A percentile compares a stretch with the other conserved stretches of the same genome.
These are phyloP conservation scores for Caenorhabditis virilis DNA, from an alignment of 2,888 invertebrate genomes.

Conservation along the genomic window DNA sequence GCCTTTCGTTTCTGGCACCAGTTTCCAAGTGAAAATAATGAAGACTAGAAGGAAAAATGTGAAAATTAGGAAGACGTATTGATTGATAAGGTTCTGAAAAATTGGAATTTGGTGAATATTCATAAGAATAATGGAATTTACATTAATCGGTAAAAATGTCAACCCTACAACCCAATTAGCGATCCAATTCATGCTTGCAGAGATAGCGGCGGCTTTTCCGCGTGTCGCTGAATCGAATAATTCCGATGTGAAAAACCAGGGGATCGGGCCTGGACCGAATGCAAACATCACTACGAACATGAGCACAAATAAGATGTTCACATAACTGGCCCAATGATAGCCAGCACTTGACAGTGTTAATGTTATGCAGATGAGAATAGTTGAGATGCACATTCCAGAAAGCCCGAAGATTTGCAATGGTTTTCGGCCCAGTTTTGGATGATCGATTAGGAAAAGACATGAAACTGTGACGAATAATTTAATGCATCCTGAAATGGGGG, in stretches of 20 bases:
- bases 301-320: slow-evolving; percentile 79
- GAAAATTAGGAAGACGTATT: slow-evolving; percentile 98
- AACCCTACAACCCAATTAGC: slow-evolving; percentile 83
- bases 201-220: slow-evolving; percentile 82
- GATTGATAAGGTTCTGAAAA: slow-evolving; percentile 74
- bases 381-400: slow-evolving; percentile 79
- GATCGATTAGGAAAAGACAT: slow-evolving; percentile 42
- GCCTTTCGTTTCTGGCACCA: slow-evolving; percentile 90
- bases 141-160: slow-evolving; percentile 75
- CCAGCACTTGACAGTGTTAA: slow-evolving; percentile 41
- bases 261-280: slow-evolving; percentile 85
- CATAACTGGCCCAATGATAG: slow-evolving; percentile 70
- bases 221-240: slow-evolving; percentile 82
- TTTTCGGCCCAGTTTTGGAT: slow-evolving; percentile 78
- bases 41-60: slow-evolving; percentile 93
- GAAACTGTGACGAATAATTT: slow-evolving; percentile 24
- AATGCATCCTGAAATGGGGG: slow-evolving; percentile 9
- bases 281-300: slow-evolving; percentile 86
- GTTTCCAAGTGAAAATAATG: slow-evolving; percentile 96
- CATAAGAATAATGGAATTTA: slow-evolving; percentile 39
- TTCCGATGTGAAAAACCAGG: slow-evolving; percentile 89
- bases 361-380: slow-evolving; percentile 76
- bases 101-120: not conserved
- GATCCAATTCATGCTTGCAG: slow-evolving; percentile 84
- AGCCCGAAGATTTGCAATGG: slow-evolving; percentile 82